Evolutionary conservation across 2,113 vertebrate species (phyloP).

Genomic region (Hipposideros armiger): DNA sequence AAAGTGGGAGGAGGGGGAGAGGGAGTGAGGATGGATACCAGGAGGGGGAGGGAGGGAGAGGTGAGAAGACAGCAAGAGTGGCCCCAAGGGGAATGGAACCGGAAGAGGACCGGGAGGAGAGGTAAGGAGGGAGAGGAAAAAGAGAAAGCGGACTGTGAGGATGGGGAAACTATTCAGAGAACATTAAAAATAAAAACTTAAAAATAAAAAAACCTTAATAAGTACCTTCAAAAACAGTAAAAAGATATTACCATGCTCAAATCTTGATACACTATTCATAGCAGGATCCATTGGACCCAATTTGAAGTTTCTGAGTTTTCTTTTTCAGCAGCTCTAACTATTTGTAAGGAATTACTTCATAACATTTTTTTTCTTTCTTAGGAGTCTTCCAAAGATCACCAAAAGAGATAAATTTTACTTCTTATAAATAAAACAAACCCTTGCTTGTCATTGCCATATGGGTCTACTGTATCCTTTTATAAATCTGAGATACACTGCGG

Average conservation of each 20-base stretch:
- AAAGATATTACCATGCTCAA: not conserved
- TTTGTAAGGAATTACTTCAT: not conserved
- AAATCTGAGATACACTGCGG: not conserved
- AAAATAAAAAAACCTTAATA: not conserved
- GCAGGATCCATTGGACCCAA: not conserved
- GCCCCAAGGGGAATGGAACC: not conserved
- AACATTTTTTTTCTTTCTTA: slow-evolving; percentile 2
- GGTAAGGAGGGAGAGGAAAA: not conserved
- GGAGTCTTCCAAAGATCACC: not conserved
- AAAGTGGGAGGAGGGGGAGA: not conserved
- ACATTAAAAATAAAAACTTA: not conserved
- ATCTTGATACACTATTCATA: not conserved
- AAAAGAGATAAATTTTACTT: not conserved
- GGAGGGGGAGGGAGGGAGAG: not conserved
- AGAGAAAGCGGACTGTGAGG: not conserved
- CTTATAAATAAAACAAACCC: not conserved
- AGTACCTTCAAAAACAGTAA: not conserved
- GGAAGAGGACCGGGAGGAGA: not conserved
- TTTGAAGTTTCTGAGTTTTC: not conserved
- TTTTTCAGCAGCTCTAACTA: not conserved
- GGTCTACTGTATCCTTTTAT: not conserved
- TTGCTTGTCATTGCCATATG: not conserved
- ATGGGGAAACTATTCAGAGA: not conserved
- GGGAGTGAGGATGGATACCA: not conserved
- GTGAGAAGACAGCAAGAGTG: not conserved